Base-by-base conservation (phyloP, 2,888 invertebrate species). In the Hermodice carunculata region DNA sequence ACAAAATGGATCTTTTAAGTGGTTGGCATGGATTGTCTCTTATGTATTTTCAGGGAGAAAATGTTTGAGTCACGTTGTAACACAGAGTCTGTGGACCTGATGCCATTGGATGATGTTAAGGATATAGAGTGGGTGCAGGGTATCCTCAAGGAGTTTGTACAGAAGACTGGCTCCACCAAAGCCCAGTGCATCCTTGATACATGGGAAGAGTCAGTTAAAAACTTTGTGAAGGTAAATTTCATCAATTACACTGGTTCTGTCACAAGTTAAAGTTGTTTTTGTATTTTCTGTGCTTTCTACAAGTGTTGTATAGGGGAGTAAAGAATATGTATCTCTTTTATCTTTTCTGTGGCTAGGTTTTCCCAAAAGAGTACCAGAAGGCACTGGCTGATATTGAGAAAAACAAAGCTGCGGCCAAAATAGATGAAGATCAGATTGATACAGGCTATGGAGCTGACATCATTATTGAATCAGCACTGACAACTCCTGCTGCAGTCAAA, bases 331-430 rank as follows among this genome's bases (percentile, higher is more conserved):
- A n/a, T n/a, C n/a, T n/a, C n/a, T n/a, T n/a, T n/a, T n/a, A n/a
- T n/a, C n/a, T n/a, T n/a, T n/a, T n/a, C n/a, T 56, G 2, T 24
- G 8, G 19, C 3, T 22, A 90, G 90, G 94, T 98, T 51, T 98
- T 98, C 89, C 98, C 99, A 0, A 93, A 93, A 80, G 99, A 99
- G 82, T 99, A 97, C 87, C 96, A 97, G 82, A 90, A 93, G 70
- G 98, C 94, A 0, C 87, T 99, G 26, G 91, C 92, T 73, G 91
- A 92, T 72, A 81, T 93, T 79, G 70, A 79, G 29, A 73, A 29
- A 40, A 54, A 1, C 37, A 61, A 52, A 22, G 69, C 61, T 6
- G 49, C 54, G 44, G 32, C 58, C 51, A 66, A 58, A 32, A 69
- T 56, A 37, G 68, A 49, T 22, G 68, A 70, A 31, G 69, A 63